A percentile compares a stretch with the other conserved stretches of the same genome.
Conservation (phyloP, 53 echinoderm and acorn worm genomes). For the Luidia sarsii region DNA sequence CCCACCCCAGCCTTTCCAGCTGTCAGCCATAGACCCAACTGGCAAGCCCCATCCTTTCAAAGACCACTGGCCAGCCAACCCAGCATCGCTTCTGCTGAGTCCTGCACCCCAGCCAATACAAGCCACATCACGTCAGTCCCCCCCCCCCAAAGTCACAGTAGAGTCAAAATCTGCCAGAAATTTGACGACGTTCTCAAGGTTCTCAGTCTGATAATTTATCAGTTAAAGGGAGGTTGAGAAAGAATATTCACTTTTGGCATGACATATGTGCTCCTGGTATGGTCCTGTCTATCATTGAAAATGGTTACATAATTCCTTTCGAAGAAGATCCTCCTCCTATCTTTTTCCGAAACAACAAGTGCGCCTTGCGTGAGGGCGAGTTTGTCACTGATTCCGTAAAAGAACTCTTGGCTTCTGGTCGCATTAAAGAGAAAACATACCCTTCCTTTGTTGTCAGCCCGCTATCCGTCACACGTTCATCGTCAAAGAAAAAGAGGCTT, state of each 20-base stretch:
- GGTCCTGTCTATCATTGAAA: background rate
- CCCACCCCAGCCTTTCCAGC: background rate
- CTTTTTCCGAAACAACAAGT: background rate
- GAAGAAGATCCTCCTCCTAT: background rate
- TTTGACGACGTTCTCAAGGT: constrained; percentile 14
- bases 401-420: background rate
- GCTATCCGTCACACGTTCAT: background rate
- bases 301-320: constrained; percentile 4
- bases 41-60: background rate
- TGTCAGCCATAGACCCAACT: background rate
- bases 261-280: constrained; percentile 3
- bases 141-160: background rate
- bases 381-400: background rate
- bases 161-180: background rate
- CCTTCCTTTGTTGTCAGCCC: background rate
- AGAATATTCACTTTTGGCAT: background rate
- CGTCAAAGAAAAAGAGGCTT: background rate
- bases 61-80: background rate
- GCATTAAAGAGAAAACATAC: background rate
- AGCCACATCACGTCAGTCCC: no score
- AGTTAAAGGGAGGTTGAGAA: constrained; percentile 1
- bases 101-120: background rate
- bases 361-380: background rate
- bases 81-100: background rate
- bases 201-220: background rate